Base-by-base conservation (phyloP, 2,888 invertebrate species). In the Drosophila mimetica region DNA sequence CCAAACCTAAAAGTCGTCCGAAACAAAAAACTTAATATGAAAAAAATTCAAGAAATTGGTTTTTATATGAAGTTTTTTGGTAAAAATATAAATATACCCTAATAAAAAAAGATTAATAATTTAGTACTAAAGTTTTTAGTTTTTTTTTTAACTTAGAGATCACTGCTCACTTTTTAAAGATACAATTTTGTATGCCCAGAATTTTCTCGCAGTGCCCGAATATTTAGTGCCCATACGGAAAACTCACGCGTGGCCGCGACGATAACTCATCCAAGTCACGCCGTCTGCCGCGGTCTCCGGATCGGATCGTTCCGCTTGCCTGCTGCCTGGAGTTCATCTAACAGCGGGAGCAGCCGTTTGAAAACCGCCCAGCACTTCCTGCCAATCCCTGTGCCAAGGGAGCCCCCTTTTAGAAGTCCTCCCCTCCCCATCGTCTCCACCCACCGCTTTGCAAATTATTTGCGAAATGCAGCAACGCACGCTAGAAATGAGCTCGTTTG, bases 401-500 rank as follows among this genome's bases (percentile, higher is more conserved):
- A 5, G 47, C 4, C 34, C 30, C 9, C 16, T 32, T n/a, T 34
- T n/a, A n/a, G 6, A 18, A 11, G 18, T 2, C 6, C 13, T 41
- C 63, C 25, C 7, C 25, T 6, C 25, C 25, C n/a, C n/a, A n/a
- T 25, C 61, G 25, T 5, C 39, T 50, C 47, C 69, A 70, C 65
- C 72, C 74, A 60, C 57, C 58, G 66, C 70, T 61, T 75, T 71
- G 83, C 77, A 88, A 84, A 83, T 83, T 76, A 88, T 86, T 84
- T 61, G 71, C 71, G 71, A 88, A 84, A 88, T 84, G 83, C 83
- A 83, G 77, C 82, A 66, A 88, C 84, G 84, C 87, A 87, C 87
- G 82, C 82, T 64, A 81, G 85, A 85, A 82, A 85, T 82, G 87
- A 82, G 87, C 87, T 86, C 80, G 81, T 80, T 80, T 77, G 84